Percentiles rank a stretch among this genome's conserved stretches.
Conservation (phyloP, 2,113 vertebrate species). For the Myotis yumanensis region DNA sequence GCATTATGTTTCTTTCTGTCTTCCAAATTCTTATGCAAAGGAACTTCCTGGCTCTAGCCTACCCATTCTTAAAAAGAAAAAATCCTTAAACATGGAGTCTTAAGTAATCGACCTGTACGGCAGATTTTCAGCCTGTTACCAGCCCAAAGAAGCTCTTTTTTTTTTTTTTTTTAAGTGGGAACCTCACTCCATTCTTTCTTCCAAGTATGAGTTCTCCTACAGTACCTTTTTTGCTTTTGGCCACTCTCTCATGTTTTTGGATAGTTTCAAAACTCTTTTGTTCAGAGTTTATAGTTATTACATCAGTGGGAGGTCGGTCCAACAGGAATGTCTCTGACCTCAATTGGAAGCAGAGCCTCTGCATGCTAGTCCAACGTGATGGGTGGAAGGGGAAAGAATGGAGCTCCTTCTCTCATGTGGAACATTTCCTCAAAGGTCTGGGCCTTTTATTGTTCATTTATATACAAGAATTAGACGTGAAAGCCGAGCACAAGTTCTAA, state of each 20-base stretch:
- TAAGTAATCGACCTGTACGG: neutral
- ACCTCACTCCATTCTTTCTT: neutral
- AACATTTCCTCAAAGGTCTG: neutral
- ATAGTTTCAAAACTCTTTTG: constrained; percentile 5
- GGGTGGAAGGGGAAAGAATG: too few relatives aligned
- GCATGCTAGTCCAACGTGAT: neutral
- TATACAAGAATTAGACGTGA: neutral
- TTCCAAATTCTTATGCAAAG: constrained; percentile 20
- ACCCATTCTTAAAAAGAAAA: neutral
- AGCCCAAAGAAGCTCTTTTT: neutral
- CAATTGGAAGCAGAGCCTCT: neutral
- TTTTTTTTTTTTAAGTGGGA: neutral
- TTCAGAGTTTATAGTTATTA: neutral
- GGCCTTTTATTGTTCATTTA: neutral
- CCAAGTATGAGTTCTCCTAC: neutral
- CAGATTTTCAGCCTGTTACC: neutral
- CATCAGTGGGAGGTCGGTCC: neutral
- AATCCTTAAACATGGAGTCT: neutral
- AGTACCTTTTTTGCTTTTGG: neutral
- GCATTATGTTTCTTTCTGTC: neutral
- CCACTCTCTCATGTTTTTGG: neutral
- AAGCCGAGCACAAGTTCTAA: neutral
- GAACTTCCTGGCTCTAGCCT: neutral
- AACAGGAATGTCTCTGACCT: neutral
- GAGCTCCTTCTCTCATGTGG: neutral